Percentiles rank a stretch among this genome's conserved stretches.
phyloP scores from a whole-genome alignment of 2,888 invertebrate species.

The Eilema sororculum region DNA sequence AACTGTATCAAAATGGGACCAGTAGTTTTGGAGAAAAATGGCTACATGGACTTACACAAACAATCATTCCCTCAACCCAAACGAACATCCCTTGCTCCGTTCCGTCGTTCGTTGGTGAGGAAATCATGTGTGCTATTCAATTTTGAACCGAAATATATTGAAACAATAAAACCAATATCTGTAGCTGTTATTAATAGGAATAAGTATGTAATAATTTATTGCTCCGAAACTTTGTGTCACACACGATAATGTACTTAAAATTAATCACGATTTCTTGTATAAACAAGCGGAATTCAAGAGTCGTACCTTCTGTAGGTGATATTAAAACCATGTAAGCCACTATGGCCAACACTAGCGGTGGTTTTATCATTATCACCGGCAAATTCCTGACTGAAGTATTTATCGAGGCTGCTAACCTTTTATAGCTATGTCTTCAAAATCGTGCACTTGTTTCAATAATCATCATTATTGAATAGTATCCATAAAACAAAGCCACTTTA shows the following conservation, averaged over 20 bases:
- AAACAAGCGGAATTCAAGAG: not conserved
- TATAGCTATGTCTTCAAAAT: slow-evolving; percentile 54
- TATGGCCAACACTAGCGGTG: slow-evolving; percentile 53
- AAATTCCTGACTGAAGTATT: slow-evolving; percentile 38
- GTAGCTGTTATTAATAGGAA: not conserved
- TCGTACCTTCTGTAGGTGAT: slow-evolving; percentile 50
- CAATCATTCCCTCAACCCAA: no score
- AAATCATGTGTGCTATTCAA: not conserved
- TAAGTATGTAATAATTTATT: no score
- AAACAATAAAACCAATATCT: not conserved
- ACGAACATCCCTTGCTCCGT: no score
- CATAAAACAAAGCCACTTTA: slow-evolving; percentile 17
- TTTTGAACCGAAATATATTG: not conserved
- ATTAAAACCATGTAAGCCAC: slow-evolving; percentile 44
- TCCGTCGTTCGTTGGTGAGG: no score
- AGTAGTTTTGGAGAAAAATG: no score
- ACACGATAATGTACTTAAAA: not conserved
- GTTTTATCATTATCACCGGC: slow-evolving; percentile 59
- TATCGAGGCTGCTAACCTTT: slow-evolving; percentile 56
- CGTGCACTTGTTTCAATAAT: slow-evolving; percentile 64
- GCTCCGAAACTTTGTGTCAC: no score
- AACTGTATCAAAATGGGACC: no score
- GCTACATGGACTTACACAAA: no score
- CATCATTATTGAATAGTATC: slow-evolving; percentile 22
- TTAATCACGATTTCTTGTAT: not conserved